Evolutionary conservation across 2,113 vertebrate genomes (phyloP).

Genomic region (Zapus hudsonius): DNA sequence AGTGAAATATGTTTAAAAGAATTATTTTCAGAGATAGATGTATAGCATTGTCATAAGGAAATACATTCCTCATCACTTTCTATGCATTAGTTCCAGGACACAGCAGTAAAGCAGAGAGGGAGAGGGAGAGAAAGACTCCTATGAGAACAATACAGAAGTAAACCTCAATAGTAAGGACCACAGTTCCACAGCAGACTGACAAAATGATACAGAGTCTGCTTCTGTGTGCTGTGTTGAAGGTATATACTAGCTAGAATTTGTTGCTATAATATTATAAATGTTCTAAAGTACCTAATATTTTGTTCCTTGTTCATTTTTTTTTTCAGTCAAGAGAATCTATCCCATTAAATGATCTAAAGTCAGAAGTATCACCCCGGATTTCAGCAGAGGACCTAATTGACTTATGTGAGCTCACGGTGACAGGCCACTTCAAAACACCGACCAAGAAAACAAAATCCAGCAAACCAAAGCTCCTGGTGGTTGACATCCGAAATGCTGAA

Average conservation of each 20-base stretch:
- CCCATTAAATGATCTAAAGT: conserved; percentile 93
- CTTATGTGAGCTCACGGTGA: conserved; percentile 92
- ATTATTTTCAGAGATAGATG: not conserved
- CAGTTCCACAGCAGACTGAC: not conserved
- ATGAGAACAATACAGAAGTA: not conserved
- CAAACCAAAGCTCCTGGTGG: conserved; percentile 95
- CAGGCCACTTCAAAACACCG: conserved; percentile 88
- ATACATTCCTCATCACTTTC: not conserved
- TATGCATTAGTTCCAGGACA: not conserved
- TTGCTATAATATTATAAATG: not conserved
- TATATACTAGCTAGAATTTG: not conserved
- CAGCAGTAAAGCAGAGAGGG: not conserved
- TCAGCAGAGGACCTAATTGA: conserved; percentile 98
- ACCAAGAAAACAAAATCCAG: conserved; percentile 91
- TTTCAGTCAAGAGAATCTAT: conserved; percentile 95
- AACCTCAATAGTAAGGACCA: not conserved
- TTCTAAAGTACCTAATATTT: not conserved
- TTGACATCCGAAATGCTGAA: conserved; percentile 94
- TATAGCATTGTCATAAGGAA: not conserved
- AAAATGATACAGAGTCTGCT: not conserved
- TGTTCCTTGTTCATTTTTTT: conserved; percentile 60
- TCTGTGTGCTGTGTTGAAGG: not conserved
- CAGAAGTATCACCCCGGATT: conserved; percentile 96
- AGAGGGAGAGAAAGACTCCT: not conserved
- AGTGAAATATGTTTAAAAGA: not conserved